phyloP scores from a whole-genome alignment of 2,888 invertebrate species.

The Plagodis dolabraria region DNA sequence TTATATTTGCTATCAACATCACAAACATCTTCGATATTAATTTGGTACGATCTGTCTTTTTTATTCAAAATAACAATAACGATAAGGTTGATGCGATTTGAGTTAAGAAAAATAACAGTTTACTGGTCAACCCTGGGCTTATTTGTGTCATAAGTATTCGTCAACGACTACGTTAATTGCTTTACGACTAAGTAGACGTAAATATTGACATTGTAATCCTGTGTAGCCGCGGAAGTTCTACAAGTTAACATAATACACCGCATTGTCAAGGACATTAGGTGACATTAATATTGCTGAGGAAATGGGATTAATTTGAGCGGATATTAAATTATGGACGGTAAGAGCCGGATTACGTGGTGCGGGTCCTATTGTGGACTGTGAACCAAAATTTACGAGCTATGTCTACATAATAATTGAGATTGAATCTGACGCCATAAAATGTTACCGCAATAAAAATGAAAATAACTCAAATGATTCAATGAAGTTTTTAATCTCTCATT shows the following conservation, averaged over 20 bases:
- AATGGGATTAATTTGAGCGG: constrained; percentile 78
- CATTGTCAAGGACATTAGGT: constrained; percentile 52
- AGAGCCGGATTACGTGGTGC: constrained; percentile 66
- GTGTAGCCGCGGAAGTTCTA: neutral
- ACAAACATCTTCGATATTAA: no score
- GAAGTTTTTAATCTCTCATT: neutral
- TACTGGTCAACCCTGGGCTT: no score
- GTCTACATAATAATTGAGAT: constrained; percentile 45
- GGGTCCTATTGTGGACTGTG: constrained; percentile 65
- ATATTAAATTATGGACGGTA: constrained; percentile 81
- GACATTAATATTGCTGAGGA: constrained; percentile 58
- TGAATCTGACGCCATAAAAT: constrained; percentile 26
- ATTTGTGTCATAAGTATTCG: no score
- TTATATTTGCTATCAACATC: constrained; percentile 8
- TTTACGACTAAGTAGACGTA: no score
- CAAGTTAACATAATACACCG: constrained; percentile 31
- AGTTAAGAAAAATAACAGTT: no score
- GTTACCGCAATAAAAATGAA: constrained; percentile 2
- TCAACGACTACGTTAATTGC: no score
- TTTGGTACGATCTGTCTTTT: no score
- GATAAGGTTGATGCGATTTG: no score
- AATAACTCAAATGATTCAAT: neutral
- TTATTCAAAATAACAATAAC: no score
- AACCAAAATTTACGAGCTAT: constrained; percentile 49
- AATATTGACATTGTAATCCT: neutral